Base-by-base conservation (phyloP, 2,888 invertebrate genomes). In the Acrocyrtus sp. region DNA sequence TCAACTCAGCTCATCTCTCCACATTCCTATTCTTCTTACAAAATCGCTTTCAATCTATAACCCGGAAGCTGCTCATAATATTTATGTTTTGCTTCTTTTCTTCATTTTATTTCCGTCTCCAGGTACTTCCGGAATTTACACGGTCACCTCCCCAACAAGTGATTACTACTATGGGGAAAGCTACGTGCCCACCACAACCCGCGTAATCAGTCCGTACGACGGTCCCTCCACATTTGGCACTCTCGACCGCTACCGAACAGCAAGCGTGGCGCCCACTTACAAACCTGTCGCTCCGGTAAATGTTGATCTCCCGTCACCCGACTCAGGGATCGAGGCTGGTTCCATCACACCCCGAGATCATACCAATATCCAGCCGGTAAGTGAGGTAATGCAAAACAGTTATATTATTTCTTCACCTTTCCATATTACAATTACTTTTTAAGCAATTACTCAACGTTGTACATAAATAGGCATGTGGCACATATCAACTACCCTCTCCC, bases 271-370 rank as follows among this genome's bases (percentile, higher is more conserved):
- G 88, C 89, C 79, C 84, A 34, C 68, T 39, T 79, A 80, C 74
- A 81, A 79, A 69, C 60, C 60, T 48, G 69, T 70, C 39, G 75
- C 78, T 27, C 77, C 80, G 41, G 78, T 95, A 81, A 94, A 95
- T 60, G 95, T 95, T 83, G 96, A 96, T 86, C 89, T 97, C 84
- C 96, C 96, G 27, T 95, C 95, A 82, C 95, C 96, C 27, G 97
- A 97, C 87, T 94, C 94, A 84, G 97, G 97, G 78, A 96, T 97
- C 83, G 96, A 96, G 78, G 93, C 95, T 43, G 94, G 95, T 84
- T 93, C 95, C 81, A 94, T 95, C 84, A 95, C 95, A 74, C 95
- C 95, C 78, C 88, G 94, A 83, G 94, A 94, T 86, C 94, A 94
- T 87, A 92, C 92, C 84, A 68, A 74, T 60, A 63, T 75, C 60